Evolutionary conservation across 2,797 vertebrate genomes (phyloP).

Genomic region (Scarus forsteni): DNA sequence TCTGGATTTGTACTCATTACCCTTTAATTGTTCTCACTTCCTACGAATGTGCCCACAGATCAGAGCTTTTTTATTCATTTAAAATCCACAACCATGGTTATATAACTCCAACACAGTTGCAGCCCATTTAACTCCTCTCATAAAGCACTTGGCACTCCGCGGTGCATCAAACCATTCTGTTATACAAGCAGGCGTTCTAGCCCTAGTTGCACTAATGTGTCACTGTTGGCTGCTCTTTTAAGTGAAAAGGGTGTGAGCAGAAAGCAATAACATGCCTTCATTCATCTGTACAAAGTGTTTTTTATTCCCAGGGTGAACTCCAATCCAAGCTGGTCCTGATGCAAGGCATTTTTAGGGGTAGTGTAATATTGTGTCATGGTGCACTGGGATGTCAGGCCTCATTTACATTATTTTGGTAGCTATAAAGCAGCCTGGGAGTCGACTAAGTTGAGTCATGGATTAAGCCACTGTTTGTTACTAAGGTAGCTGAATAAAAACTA

Average conservation of each 20-base stretch:
- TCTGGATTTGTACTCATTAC: slow-evolving; percentile 15
- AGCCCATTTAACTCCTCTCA: slow-evolving; percentile 46
- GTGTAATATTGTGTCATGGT: slow-evolving; percentile 15
- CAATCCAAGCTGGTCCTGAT: slow-evolving; percentile 21
- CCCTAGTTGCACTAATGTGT: slow-evolving; percentile 38
- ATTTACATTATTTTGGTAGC: background rate
- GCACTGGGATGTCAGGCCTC: background rate
- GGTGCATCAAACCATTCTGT: slow-evolving; percentile 38
- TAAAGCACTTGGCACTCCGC: slow-evolving; percentile 53
- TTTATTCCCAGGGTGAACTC: slow-evolving; percentile 34
- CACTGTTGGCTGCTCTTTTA: slow-evolving; percentile 40
- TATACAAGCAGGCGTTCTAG: slow-evolving; percentile 30
- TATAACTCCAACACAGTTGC: slow-evolving; percentile 48
- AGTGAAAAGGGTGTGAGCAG: slow-evolving; percentile 33
- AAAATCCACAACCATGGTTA: slow-evolving; percentile 31
- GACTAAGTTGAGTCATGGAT: background rate
- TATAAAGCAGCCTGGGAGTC: background rate
- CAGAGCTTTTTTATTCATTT: slow-evolving; percentile 7
- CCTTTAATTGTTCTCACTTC: slow-evolving; percentile 7
- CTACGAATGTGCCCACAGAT: slow-evolving; percentile 5
- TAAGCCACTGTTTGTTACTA: slow-evolving; percentile 1
- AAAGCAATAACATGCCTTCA: slow-evolving; percentile 23
- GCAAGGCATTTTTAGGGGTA: background rate
- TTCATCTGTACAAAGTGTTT: slow-evolving; percentile 39
- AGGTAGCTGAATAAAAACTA: background rate